Evolutionary conservation across 2,888 invertebrate genomes (phyloP), one percentile per base, ranked within the genome.

Genomic region (Ophion ventricosus): DNA sequence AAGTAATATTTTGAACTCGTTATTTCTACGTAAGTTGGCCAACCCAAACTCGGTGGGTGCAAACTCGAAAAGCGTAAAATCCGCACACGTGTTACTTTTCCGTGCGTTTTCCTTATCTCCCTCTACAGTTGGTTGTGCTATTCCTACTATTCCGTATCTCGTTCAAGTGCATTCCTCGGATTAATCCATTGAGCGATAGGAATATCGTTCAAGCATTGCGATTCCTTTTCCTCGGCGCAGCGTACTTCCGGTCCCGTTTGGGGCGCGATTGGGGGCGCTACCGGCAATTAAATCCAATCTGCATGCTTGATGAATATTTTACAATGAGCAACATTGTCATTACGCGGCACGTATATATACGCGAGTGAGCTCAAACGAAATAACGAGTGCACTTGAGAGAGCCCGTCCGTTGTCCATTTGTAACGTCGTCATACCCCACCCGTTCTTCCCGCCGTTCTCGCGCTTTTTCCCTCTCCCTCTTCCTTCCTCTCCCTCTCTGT

Each of bases 211-310:
- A n/a, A 35, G 35, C 35, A 56, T 35, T 43, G 43, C 56, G 56
- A n/a, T 35, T 17, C 14, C 0, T 26, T 75, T 54, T 54, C 54
- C 20, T 14, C 4, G 1, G 7, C 57, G 49, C 17, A 49, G 7
- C 57, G 49, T 49, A 49, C 49, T 70, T 40, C 20, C 26, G 26
- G 26, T 69, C 20, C 61, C 43, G 59, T 59, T 77, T 26, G 7
- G 17, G 29, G n/a, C 25, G n/a, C 26, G 49, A 77, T 69, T 59
- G 57, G 67, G 72, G 72, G 54, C 76, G 49, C 74, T 72, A 26
- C 43, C 26, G 73, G 67, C 56, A 80, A 84, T 86, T 80, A 82
- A 84, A 49, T 84, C 56, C 78, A 82, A 84, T 82, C 80, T 69
- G 57, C 78, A 83, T 84, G 25, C 17, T n/a, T 26, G 70, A 43